Conservation (phyloP, 2,888 invertebrate species). For the Noctua comes region DNA sequence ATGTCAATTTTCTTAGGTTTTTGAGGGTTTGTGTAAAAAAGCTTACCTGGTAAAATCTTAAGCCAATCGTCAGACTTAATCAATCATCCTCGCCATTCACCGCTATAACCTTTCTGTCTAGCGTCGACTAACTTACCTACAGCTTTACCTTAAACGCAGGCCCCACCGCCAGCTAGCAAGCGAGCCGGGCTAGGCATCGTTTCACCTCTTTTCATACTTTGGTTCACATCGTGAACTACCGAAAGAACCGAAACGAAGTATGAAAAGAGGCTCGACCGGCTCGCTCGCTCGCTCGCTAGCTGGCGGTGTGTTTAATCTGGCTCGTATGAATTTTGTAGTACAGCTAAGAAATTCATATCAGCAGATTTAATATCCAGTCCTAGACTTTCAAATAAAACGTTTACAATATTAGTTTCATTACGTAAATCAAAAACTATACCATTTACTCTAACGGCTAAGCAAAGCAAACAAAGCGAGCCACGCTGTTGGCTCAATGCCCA, state of each 20-base stretch:
- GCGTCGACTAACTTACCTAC: neutral
- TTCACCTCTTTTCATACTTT: too few relatives aligned
- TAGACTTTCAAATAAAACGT: constrained; percentile 32
- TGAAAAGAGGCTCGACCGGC: too few relatives aligned
- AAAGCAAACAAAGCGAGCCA: constrained; percentile 34
- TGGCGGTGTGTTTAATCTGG: neutral
- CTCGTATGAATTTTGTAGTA: neutral
- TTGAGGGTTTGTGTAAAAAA: neutral
- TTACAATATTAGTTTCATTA: constrained; percentile 50
- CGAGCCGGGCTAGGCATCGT: too few relatives aligned
- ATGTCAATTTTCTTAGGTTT: neutral
- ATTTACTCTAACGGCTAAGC: constrained; percentile 37
- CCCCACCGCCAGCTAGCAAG: too few relatives aligned
- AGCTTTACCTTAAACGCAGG: neutral
- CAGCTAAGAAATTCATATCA: neutral
- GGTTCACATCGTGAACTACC: too few relatives aligned
- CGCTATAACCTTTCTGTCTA: neutral
- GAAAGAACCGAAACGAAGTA: too few relatives aligned
- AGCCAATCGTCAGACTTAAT: neutral
- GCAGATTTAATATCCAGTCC: constrained; percentile 4
- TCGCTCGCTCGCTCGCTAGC: too few relatives aligned
- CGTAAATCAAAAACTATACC: constrained; percentile 39
- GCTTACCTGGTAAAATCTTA: neutral
- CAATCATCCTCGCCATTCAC: neutral
- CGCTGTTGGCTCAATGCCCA: constrained; percentile 47